Evolutionary conservation across 92 coral and sea anemone genomes (phyloP), one percentile per base, ranked within the genome.

Genomic region (Palythoa grandis): DNA sequence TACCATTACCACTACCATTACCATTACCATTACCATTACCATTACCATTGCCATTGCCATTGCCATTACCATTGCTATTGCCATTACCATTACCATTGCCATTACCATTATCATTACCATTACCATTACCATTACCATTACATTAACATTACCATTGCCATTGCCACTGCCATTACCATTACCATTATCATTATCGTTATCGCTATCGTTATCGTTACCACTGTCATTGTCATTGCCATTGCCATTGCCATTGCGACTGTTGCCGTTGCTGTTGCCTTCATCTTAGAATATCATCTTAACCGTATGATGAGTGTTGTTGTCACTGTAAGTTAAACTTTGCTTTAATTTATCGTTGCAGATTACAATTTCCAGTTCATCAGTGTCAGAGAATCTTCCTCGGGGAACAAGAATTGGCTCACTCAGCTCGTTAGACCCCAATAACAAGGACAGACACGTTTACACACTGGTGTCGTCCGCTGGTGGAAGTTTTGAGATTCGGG

Each of bases 331-430:
- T 17, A 63, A 4, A 63, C 7, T 63, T 20, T n/a, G 48, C 16
- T 69, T 29, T 69, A 25, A 37, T 67, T 22, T 22, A 69, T 67
- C n/a, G 83, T 70, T 79, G 16, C 71, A 96, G 99, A 90, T 96
- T 75, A 11, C 88, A 22, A 72, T 96, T 19, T 93, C 99, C 25
- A 93, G 98, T 3, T 79, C 97, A 16, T 88, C 93, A 48, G 83
- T 96, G 70, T 75, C 89, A 23, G 99, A 96, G 86, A 96, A 96
- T 87, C 88, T 83, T 73, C 93, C 97, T 25, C 94, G 97, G 17
- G 95, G 90, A 3, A 93, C 94, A 15, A 85, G 82, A 15, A 37
- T 94, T 1, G 99, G 99, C 5, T 88, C 91, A 15, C 85, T 96
- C 56, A 88, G 92, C 19, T 91, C 99, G 8, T 87, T 87, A 72